Base-by-base conservation (phyloP, 2,888 invertebrate genomes). In the Cephus pygmeus region DNA sequence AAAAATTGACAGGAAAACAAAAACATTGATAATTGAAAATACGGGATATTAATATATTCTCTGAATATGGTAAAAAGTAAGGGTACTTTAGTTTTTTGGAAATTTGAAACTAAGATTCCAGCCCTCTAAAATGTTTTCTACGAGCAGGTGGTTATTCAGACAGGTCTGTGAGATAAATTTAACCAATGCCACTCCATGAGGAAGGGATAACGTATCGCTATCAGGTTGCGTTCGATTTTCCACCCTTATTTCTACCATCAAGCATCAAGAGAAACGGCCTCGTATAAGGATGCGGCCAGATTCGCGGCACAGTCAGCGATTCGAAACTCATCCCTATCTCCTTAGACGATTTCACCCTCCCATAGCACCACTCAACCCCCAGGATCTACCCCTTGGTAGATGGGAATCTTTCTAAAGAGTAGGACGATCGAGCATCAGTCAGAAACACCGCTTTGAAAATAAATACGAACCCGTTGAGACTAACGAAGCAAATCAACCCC, bases 381-480 rank as follows among this genome's bases (percentile, higher is more conserved):
- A 6, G 6, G 40, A 56, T 9, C 40, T 56, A 56, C 40, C 56
- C 56, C 56, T 56, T 23, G 23, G 23, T 23, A 1, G 56, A 56
- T 56, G 9, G 23, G 23, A 56, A 56, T 56, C 40, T 40, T 40
- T 56, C 56, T 56, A 15, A 71, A 71, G 15, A 71, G 71, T 12
- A 71, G 71, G 12, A 31, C 1, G 56, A 56, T 56, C 23, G 23
- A 15, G 33, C 71, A 71, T 71, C 71, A 30, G 30, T 71, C 71
- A 71, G 71, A 71, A 71, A 15, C 71, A 33, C 31, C 31, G 31
- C 71, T 12, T 31, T 71, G 71, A 71, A 71, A 71, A 71, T 71
- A 71, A 71, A 71, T 71, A 71, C 71, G 15, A 71, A 12, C 31
- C 4, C 15, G 71, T 71, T 23, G 9, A 71, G 30, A 15, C 31